Evolutionary conservation across 2,113 vertebrate species (phyloP).

Genomic region (Nerophis ophidion): DNA sequence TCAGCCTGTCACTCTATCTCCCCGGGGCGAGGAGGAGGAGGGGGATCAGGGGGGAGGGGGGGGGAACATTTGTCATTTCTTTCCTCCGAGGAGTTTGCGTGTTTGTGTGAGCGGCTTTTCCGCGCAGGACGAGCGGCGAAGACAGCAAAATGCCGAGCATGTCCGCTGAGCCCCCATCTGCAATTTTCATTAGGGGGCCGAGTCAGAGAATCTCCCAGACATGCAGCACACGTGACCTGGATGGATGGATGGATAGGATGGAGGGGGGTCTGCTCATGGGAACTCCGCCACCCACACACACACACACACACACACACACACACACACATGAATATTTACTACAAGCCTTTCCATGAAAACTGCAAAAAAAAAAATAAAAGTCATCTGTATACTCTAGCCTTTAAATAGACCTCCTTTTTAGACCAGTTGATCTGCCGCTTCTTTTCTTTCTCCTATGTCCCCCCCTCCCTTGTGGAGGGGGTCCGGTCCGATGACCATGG

Average conservation of each 20-base stretch:
- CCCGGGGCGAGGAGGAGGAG: not conserved
- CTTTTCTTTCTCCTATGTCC: too few species aligned
- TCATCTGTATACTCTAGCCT: too few species aligned
- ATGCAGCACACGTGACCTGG: slow-evolving; percentile 51
- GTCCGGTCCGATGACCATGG: too few species aligned
- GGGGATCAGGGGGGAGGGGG: not conserved
- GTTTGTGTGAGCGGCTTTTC: slow-evolving; percentile 17
- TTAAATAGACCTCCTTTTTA: too few species aligned
- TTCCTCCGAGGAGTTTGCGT: slow-evolving; percentile 15
- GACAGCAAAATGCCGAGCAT: slow-evolving; percentile 43
- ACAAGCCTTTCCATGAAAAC: slow-evolving; percentile 7
- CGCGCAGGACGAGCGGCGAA: slow-evolving; percentile 37
- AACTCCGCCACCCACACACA: slow-evolving; percentile 29
- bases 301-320: too few species aligned
- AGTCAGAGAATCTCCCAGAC: slow-evolving; percentile 54
- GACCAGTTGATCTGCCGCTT: too few species aligned
- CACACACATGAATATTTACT: slow-evolving; percentile 27
- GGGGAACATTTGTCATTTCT: slow-evolving; percentile 28
- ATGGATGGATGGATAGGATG: slow-evolving; percentile 38
- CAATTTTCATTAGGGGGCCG: slow-evolving; percentile 62
- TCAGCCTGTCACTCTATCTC: slow-evolving; percentile 22
- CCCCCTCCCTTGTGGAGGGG: too few species aligned
- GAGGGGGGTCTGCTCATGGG: slow-evolving; percentile 34
- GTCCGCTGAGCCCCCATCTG: slow-evolving; percentile 63
- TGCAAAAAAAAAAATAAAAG: not conserved